Conservation (phyloP, 2,888 invertebrate species). For the Lasioglossum lativentre region DNA sequence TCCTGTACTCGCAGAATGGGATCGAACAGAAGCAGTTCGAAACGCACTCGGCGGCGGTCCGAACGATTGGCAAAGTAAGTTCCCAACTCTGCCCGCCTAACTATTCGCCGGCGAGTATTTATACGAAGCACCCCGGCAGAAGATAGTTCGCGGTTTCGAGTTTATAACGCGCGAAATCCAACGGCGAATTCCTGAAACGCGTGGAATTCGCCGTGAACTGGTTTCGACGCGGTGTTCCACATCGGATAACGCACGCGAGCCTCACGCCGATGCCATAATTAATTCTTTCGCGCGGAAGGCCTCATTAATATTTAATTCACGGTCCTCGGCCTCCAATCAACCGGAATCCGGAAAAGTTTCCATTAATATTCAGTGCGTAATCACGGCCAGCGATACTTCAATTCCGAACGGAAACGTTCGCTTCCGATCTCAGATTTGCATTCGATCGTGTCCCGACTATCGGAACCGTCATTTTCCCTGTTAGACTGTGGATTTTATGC, state of each 20-base stretch:
- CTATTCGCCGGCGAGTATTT: not conserved
- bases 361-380: conserved; percentile 46
- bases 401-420: conserved; percentile 9
- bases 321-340: not conserved
- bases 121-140: not conserved
- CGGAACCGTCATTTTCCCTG: not conserved
- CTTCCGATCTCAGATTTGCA: conserved; percentile 1
- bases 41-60: not conserved
- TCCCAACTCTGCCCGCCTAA: not conserved
- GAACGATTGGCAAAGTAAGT: not conserved
- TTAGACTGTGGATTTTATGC: too few relatives aligned
- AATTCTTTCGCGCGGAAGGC: conserved; percentile 12
- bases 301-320: conserved; percentile 43
- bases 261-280: not conserved
- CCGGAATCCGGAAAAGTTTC: conserved; percentile 33
- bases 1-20: not conserved
- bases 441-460: not conserved
- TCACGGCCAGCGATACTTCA: conserved; percentile 6
- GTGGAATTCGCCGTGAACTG: not conserved
- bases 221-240: not conserved
- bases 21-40: not conserved
- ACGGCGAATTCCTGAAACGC: not conserved
- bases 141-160: conserved; percentile 1
- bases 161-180: not conserved
- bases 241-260: not conserved